These are phyloP conservation scores for Propithecus coquereli DNA, from an alignment of 2,113 vertebrate species.

Conservation along the genomic window DNA sequence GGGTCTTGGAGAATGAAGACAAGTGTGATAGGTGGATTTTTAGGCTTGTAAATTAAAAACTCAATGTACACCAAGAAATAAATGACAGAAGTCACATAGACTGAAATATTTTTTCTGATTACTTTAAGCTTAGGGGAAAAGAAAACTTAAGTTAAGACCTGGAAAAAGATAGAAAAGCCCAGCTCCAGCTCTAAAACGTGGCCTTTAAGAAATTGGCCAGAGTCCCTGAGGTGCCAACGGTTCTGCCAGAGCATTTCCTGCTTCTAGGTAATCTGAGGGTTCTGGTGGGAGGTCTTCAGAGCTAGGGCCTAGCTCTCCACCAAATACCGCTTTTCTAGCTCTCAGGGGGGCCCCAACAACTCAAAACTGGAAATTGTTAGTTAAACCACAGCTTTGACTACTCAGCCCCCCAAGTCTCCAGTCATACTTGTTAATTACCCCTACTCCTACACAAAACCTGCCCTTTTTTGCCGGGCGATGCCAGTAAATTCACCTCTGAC, in stretches of 20 bases:
- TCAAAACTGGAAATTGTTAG: slow-evolving; percentile 59
- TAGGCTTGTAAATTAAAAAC: background rate
- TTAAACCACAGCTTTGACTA: slow-evolving; percentile 58
- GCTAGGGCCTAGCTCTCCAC: background rate
- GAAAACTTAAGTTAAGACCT: background rate
- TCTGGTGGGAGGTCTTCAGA: slow-evolving; percentile 30
- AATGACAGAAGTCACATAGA: background rate
- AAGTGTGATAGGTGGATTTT: background rate
- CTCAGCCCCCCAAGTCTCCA: background rate
- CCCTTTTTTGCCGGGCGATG: background rate
- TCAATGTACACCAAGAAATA: background rate
- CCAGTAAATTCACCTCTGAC: slow-evolving; percentile 14
- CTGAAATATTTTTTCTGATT: background rate
- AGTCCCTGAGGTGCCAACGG: background rate
- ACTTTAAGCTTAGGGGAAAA: background rate
- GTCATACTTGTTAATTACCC: slow-evolving; percentile 36
- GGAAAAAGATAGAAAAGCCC: background rate
- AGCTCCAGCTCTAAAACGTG: background rate
- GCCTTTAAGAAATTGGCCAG: background rate
- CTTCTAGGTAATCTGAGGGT: background rate
- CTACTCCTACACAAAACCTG: background rate
- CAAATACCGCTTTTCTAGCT: background rate
- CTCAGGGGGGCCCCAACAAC: slow-evolving; percentile 21
- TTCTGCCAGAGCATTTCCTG: background rate
- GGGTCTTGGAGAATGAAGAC: background rate